Conservation (phyloP, 2,113 vertebrate species). For the Elgaria multicarinata region DNA sequence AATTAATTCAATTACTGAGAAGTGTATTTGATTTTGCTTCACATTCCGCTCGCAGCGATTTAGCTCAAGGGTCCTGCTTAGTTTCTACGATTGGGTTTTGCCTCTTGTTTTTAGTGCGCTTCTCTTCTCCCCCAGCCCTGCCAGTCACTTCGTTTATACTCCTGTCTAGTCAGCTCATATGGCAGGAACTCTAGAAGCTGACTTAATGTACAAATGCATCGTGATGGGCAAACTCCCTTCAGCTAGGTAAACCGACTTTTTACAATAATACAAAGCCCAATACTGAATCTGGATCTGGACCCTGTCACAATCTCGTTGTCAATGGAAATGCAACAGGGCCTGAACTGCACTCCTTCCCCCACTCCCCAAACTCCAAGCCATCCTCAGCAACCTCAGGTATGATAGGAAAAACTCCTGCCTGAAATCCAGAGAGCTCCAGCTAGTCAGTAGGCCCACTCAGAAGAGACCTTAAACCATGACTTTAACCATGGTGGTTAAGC, state of each 20-base stretch:
- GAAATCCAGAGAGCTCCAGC: too few relatives aligned
- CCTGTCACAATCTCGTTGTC: not conserved
- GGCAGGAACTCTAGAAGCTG: not conserved
- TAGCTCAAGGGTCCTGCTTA: not conserved
- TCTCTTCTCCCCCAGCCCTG: too few relatives aligned
- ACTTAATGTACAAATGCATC: not conserved
- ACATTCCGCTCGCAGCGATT: not conserved
- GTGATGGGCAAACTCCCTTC: not conserved
- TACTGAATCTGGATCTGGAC: not conserved
- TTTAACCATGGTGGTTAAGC: too few relatives aligned
- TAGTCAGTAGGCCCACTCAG: too few relatives aligned
- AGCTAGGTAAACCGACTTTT: not conserved
- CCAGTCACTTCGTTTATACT: not conserved
- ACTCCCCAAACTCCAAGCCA: not conserved
- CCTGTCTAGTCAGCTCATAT: not conserved
- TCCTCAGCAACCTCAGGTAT: too few relatives aligned
- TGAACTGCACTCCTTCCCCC: too few relatives aligned
- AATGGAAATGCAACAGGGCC: not conserved
- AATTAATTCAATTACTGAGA: constrained; percentile 24
- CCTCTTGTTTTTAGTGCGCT: not conserved
- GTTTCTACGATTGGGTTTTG: not conserved
- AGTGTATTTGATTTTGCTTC: not conserved
- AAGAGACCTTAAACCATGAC: too few relatives aligned
- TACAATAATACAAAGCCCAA: not conserved
- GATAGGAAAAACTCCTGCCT: too few relatives aligned